Evolutionary conservation across 2,797 vertebrate genomes (phyloP), one percentile per base, ranked within the genome.

Genomic region (Mallotus villosus): DNA sequence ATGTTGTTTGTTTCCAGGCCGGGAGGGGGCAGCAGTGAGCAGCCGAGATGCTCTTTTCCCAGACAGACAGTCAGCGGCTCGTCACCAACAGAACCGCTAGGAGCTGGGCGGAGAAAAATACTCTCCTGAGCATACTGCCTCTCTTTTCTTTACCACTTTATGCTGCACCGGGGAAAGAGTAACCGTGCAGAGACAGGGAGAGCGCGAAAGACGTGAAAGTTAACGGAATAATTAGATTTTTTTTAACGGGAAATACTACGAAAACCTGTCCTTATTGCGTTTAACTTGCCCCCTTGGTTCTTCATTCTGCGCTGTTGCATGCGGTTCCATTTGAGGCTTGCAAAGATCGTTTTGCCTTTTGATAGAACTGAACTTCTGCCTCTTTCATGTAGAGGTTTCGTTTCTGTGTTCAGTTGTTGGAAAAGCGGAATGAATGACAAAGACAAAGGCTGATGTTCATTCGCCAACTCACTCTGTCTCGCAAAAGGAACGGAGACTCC

Each of bases 401-500:
- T 87, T 93, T 91, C 86, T 75, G 61, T 32, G 75, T 34, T 72
- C 70, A 17, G 88, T 86, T 73, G 67, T 68, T 63, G 57, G 21
- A 63, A 72, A 90, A 89, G 78, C 82, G 92, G 92, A 91, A 94
- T 94, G 93, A 93, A 93, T 93, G 93, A 94, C 93, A 87, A 93
- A 94, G 91, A 94, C 93, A 91, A 94, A 93, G 91, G 90, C 88
- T 92, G 92, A 93, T 88, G 90, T 90, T 68, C 90, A 85, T 86
- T 85, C 90, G 67, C 84, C 90, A 74, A 78, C 87, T 86, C 91
- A 92, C 85, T 90, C 91, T 84, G 92, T 90, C 85, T 92, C 91
- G 87, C 84, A 89, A 77, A 93, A 93, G 86, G 90, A 93, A 86
- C 90, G 91, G 90, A 92, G 92, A 84, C 89, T 88, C 55, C 62